These are phyloP conservation scores for Petrocephalus schoutedeni DNA, from an alignment of 2,797 vertebrate species.

Conservation along the genomic window DNA sequence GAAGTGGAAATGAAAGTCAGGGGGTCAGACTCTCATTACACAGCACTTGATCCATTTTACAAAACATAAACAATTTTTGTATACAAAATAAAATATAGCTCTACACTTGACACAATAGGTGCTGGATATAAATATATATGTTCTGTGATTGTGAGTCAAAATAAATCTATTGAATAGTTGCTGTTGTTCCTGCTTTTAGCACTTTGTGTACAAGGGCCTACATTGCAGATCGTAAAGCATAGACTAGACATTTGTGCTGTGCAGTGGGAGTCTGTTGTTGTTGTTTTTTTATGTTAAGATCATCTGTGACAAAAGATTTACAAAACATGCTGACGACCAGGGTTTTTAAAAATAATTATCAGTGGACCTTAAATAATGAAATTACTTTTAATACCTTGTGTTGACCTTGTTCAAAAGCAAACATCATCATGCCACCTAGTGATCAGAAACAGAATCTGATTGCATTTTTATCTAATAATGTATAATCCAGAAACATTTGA, in stretches of 20 bases:
- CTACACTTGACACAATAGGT: conserved; percentile 21
- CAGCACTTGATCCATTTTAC: conserved; percentile 72
- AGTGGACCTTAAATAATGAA: not conserved
- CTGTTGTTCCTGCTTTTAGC: conserved; percentile 40
- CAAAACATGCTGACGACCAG: not conserved
- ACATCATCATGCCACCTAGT: not conserved
- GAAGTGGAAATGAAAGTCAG: conserved; percentile 44
- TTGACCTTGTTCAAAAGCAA: conserved; percentile 6
- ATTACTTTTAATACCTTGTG: not conserved
- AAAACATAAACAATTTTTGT: conserved; percentile 33
- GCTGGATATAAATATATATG: conserved; percentile 25
- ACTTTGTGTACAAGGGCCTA: conserved; percentile 28
- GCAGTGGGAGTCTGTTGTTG: conserved; percentile 31
- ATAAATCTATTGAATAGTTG: conserved; percentile 38
- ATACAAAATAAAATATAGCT: conserved; percentile 8
- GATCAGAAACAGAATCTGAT: conserved; percentile 12
- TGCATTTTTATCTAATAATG: not conserved
- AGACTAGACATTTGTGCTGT: conserved; percentile 50
- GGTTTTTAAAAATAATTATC: conserved; percentile 3
- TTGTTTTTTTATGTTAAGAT: conserved; percentile 22
- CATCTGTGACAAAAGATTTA: conserved; percentile 2
- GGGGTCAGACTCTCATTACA: conserved; percentile 58
- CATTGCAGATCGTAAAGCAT: conserved; percentile 28
- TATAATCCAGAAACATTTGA: not conserved
- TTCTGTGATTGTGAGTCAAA: conserved; percentile 34